Percentiles rank a stretch among this genome's conserved stretches.
Conservation (phyloP, 2,113 vertebrate species). For the Paradisaea rubra region DNA sequence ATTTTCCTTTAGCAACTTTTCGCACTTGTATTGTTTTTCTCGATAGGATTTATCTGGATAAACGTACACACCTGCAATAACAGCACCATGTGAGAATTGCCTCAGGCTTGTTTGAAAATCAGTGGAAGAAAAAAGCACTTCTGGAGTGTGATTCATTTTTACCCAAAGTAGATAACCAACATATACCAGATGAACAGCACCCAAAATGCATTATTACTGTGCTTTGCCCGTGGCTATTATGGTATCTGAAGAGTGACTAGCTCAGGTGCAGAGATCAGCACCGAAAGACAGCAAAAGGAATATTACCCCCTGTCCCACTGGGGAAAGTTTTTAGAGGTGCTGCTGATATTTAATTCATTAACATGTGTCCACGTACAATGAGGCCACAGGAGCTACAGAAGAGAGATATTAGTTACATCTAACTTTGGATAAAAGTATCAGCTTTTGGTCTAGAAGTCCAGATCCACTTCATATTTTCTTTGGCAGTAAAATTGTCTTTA, state of each 20-base stretch:
- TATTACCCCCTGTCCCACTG: accelerated
- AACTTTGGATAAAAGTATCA: neutral
- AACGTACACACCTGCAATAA: neutral
- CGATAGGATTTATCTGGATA: neutral
- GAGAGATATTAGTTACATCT: neutral
- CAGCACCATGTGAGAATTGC: neutral
- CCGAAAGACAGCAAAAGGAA: neutral
- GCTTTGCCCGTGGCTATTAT: neutral
- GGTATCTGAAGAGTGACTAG: neutral
- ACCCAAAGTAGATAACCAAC: neutral
- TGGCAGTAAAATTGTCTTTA: neutral
- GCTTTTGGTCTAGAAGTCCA: neutral
- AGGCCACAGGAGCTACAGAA: neutral
- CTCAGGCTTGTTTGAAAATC: neutral
- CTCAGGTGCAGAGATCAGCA: neutral
- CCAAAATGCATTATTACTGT: neutral
- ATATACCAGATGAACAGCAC: neutral
- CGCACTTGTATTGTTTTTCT: neutral
- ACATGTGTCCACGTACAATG: neutral
- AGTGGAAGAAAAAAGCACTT: neutral
- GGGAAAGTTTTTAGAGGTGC: neutral
- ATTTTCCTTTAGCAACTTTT: neutral
- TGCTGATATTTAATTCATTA: neutral
- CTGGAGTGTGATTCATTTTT: neutral
- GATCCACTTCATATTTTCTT: neutral